Evolutionary conservation across 2,113 vertebrate species (phyloP), one percentile per base, ranked within the genome.

Genomic region (Drymodes brunneopygia): DNA sequence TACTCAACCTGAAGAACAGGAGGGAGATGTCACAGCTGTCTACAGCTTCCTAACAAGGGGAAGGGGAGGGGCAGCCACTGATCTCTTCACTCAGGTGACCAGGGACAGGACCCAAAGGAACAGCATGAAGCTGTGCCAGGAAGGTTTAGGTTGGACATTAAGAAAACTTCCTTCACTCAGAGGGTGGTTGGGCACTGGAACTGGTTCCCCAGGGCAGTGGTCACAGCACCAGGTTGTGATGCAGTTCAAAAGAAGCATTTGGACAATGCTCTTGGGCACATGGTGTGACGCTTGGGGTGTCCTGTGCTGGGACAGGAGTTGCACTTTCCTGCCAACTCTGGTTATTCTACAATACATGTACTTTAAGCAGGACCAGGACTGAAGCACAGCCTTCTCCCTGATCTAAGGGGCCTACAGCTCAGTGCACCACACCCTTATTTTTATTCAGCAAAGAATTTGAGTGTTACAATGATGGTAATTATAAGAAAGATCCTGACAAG

Each of bases 71-170:
- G 5, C 33, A 58, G 24, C 2, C 44, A 45, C 45, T n/a, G 36
- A 45, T 45, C 33, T 58, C 33, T 66, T 36, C 19, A 51, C 35
- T n/a, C 0, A 0, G 20, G 69, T 25, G 45, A 38, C 16, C 69
- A 74, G 11, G 17, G 7, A 58, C 33, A 51, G 33, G 7, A 29
- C 28, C 19, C 33, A 38, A 53, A 44, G 60, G 60, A 51, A 24
- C 1, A 7, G 16, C 38, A 58, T 22, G 61, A 40, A 89, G 24
- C 25, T 67, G n/a, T 81, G 38, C 21, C 45, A 53, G 20, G 29
- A 16, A 67, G 24, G 16, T 53, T 53, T 47, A 53, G 28, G n/a
- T 6, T 33, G 35, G 69, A n/a, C n/a, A 53, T 29, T 10, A 53
- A n/a, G 25, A 67, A 81, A 51, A 25, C 2, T 11, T 73, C 38